Conservation (phyloP, 2,888 invertebrate genomes). For the Alloplasta piceator region DNA sequence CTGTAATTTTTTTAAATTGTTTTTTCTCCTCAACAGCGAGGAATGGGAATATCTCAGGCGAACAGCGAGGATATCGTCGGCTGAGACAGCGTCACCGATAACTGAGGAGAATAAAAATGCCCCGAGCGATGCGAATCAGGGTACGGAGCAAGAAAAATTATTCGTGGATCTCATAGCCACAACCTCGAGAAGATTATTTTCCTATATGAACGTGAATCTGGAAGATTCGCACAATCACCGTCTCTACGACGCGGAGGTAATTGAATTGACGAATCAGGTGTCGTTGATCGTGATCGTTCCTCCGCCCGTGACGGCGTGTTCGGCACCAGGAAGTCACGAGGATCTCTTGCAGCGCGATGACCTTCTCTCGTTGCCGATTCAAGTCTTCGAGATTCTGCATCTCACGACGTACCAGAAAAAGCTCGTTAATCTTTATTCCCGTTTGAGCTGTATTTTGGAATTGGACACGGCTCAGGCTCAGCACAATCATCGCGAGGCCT, state of each 20-base stretch:
- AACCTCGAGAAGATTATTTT: constrained; percentile 90
- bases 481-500: constrained; percentile 97
- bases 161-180: constrained; percentile 91
- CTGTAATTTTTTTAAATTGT: no score
- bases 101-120: constrained; percentile 79
- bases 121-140: constrained; percentile 73
- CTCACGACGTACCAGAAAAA: constrained; percentile 96
- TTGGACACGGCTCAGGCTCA: constrained; percentile 96
- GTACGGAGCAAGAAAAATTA: constrained; percentile 91
- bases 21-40: constrained; percentile 86
- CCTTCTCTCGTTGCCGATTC: constrained; percentile 94
- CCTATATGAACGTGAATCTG: constrained; percentile 90
- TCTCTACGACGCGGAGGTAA: constrained; percentile 96
- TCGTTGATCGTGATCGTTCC: constrained; percentile 97
- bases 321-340: constrained; percentile 94
- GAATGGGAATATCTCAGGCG: constrained; percentile 96
- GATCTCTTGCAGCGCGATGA: constrained; percentile 93
- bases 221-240: constrained; percentile 90
- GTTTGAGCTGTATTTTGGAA: constrained; percentile 96
- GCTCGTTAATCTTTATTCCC: constrained; percentile 95
- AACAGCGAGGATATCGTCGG: constrained; percentile 75
- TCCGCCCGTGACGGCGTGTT: constrained; percentile 96
- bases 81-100: constrained; percentile 81
- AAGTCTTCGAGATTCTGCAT: constrained; percentile 97
- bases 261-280: constrained; percentile 95